These are phyloP conservation scores for Lepisosteus oculatus DNA, from an alignment of 2,113 vertebrate species.

Conservation along the genomic window DNA sequence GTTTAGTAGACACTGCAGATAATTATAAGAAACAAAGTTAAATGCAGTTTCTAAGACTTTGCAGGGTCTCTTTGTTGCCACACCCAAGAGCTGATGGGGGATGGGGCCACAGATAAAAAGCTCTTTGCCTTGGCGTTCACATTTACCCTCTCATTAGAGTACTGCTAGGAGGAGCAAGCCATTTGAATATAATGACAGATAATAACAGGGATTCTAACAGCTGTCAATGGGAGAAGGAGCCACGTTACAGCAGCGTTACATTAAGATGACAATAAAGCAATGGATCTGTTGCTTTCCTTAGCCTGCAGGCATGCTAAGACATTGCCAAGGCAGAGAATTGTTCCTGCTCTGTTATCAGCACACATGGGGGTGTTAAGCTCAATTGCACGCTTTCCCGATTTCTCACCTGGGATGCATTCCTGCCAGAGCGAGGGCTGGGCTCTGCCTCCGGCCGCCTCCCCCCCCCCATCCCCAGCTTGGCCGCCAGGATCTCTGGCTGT, in stretches of 20 bases:
- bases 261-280: slow-evolving; percentile 10
- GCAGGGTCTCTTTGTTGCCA: not conserved
- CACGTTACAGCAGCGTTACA: slow-evolving; percentile 20
- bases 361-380: slow-evolving; percentile 5
- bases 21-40: not conserved
- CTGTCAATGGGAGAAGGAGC: slow-evolving; percentile 41
- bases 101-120: slow-evolving; percentile 1
- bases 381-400: slow-evolving; percentile 19
- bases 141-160: slow-evolving; percentile 47
- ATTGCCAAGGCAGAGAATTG: not conserved
- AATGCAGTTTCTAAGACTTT: not conserved
- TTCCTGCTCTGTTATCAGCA: not conserved
- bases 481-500: not conserved
- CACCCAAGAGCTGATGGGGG: not conserved
- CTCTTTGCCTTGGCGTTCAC: slow-evolving; percentile 18
- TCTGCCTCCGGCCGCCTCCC: not conserved
- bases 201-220: slow-evolving; percentile 49
- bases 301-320: slow-evolving; percentile 20
- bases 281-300: slow-evolving; percentile 22
- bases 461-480: not conserved
- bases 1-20: not conserved
- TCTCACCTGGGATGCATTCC: slow-evolving; percentile 15
- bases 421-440: no score
- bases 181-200: slow-evolving; percentile 48
- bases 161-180: slow-evolving; percentile 39